Base-by-base conservation (phyloP, 2,888 invertebrate genomes). In the Nysson spinosus region DNA sequence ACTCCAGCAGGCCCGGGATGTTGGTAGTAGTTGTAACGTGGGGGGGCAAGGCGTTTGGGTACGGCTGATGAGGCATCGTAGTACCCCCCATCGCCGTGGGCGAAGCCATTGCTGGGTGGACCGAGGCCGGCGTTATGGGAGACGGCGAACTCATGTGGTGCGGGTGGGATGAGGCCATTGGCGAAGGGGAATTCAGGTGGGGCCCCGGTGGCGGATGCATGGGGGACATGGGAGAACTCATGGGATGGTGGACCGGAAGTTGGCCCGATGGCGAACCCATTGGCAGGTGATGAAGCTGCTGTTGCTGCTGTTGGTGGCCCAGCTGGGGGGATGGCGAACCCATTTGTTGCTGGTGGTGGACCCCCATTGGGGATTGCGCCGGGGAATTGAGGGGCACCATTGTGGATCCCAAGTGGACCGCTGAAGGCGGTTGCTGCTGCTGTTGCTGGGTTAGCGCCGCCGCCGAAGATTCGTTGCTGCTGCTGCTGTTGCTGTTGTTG, bases 41-140 rank as follows among this genome's bases (percentile, higher is more conserved):
- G 93, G 93, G 93, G 93, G 93, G 92, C 92, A 91, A 92, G 91
- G 90, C 93, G 93, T 93, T 93, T 93, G 93, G 93, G 93, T 93
- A 93, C 92, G 91, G 83, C 85, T 87, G 86, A 77, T 83, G 86
- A 82, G 84, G 84, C 84, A 83, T 84, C 85, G 84, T 78, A 83
- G 83, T 84, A 86, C 80, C 83, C 84, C 82, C 85, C 86, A 85
- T 84, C 70, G 80, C 80, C 68, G 82, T 77, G 55, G 81, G 82
- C 62, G 83, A 85, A 81, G 72, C 82, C 80, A 84, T 84, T 80
- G 82, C 75, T 56, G 80, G 80, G 44, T 71, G 75, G 71, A 80
- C 80, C 52, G 78, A 77, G 67, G 79, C 79, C 52, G 78, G 76
- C 87, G 88, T 90, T 90, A 87, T 85, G 74, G 88, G 84, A 58